Conservation (phyloP, 1,140 invertebrate species). For the Stegodyphus mimosarum region DNA sequence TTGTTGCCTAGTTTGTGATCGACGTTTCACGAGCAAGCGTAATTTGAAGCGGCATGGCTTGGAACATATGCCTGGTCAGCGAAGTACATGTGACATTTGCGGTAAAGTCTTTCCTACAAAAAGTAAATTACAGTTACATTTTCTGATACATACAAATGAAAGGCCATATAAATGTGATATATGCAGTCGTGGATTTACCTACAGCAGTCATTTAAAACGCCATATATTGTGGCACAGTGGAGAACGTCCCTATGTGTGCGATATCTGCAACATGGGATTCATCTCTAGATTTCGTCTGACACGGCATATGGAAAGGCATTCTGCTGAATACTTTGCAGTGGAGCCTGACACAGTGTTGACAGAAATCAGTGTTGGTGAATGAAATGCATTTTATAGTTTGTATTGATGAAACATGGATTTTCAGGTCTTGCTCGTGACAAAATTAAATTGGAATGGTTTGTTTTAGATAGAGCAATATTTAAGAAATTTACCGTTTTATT, state of each 20-base stretch:
- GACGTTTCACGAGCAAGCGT: constrained; percentile 21
- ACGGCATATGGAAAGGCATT: constrained; percentile 23
- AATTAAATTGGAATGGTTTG: too few species aligned
- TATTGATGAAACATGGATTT: too few species aligned
- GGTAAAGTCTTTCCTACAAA: constrained; percentile 47
- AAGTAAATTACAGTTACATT: constrained; percentile 28
- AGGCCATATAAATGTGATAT: constrained; percentile 71
- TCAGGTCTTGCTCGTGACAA: too few species aligned
- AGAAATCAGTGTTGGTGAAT: too few species aligned
- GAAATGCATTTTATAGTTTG: too few species aligned
- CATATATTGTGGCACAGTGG: constrained; percentile 68
- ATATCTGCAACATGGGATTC: constrained; percentile 64
- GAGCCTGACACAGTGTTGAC: not conserved
- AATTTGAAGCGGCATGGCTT: constrained; percentile 40
- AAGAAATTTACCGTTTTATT: too few species aligned
- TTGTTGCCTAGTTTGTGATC: constrained; percentile 31
- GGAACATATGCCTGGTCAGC: constrained; percentile 45
- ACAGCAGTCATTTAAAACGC: constrained; percentile 68
- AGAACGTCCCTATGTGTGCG: constrained; percentile 68
- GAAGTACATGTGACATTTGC: constrained; percentile 46
- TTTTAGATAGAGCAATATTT: too few species aligned
- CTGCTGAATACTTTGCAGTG: not conserved
- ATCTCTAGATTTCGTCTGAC: constrained; percentile 36
- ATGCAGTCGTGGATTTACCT: constrained; percentile 71
- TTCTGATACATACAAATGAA: constrained; percentile 63